A percentile compares a stretch with the other conserved stretches of the same genome.
Evolutionary conservation across 1,140 invertebrate genomes (phyloP).

Genomic region (Callitettix versicolor): DNA sequence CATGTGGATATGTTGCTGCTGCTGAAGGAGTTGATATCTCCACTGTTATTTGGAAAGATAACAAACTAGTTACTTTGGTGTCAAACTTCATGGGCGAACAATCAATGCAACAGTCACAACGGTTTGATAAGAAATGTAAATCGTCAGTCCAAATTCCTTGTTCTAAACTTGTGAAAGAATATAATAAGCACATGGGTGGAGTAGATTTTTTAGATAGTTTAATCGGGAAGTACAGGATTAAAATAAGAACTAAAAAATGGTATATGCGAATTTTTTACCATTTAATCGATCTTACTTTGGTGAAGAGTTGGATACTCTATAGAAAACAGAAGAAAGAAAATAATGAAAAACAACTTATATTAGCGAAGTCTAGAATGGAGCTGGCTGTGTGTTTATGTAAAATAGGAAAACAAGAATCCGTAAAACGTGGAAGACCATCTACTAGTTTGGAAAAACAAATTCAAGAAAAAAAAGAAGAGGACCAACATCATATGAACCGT

Average conservation of each 20-base stretch:
- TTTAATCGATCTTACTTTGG: slow-evolving; percentile 31
- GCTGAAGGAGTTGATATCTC: slow-evolving; percentile 18
- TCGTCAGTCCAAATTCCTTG: slow-evolving; percentile 31
- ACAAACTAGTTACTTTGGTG: slow-evolving; percentile 28
- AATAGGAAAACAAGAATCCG: no score
- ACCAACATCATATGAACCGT: no score
- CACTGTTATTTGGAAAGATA: slow-evolving; percentile 16
- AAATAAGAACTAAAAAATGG: slow-evolving; percentile 34
- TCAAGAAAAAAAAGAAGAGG: no score
- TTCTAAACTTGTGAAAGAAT: slow-evolving; percentile 35
- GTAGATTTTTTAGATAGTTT: slow-evolving; percentile 35
- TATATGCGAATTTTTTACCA: slow-evolving; percentile 35
- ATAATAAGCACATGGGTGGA: slow-evolving; percentile 39
- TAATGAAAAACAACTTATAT: not conserved
- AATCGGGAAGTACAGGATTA: slow-evolving; percentile 33
- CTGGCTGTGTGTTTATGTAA: no score
- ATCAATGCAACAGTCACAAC: slow-evolving; percentile 27
- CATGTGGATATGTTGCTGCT: slow-evolving; percentile 13
- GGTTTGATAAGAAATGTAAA: slow-evolving; percentile 31
- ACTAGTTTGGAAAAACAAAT: no score
- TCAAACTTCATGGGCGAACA: slow-evolving; percentile 32
- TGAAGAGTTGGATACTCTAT: slow-evolving; percentile 26
- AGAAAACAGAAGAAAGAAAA: not conserved
- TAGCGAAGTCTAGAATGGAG: no score
- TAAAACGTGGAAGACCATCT: no score